Conservation (phyloP, 2,888 invertebrate species). For the Lochmaea capreae region DNA sequence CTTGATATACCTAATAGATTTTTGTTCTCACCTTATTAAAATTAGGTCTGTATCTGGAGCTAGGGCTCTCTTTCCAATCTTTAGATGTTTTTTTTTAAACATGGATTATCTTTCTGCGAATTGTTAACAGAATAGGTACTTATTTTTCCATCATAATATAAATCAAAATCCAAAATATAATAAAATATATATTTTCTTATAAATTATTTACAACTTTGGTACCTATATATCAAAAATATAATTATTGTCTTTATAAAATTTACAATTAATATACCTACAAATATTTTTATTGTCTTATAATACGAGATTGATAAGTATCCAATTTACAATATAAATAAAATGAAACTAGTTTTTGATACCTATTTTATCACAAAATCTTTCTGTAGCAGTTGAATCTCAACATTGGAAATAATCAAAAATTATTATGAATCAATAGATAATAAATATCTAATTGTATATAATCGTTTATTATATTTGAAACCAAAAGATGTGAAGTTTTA, state of each 20-base stretch:
- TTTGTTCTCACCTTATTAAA: too few relatives aligned
- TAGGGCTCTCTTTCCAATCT: too few relatives aligned
- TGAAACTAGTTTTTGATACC: not conserved
- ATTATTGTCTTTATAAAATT: not conserved
- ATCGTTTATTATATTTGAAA: too few relatives aligned
- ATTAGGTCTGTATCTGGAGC: too few relatives aligned
- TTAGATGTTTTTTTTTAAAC: too few relatives aligned
- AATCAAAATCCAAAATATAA: not conserved
- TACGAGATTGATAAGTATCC: not conserved
- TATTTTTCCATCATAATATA: not conserved
- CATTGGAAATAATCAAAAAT: not conserved
- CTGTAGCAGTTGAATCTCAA: not conserved
- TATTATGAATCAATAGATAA: too few relatives aligned
- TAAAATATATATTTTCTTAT: not conserved
- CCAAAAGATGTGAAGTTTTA: too few relatives aligned
- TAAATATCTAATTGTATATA: too few relatives aligned
- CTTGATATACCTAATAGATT: too few relatives aligned
- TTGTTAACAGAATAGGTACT: too few relatives aligned
- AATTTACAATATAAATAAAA: not conserved
- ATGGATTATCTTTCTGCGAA: too few relatives aligned
- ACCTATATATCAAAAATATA: conserved; percentile 2
- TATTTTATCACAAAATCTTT: not conserved
- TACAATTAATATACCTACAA: not conserved
- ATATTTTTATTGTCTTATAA: not conserved
- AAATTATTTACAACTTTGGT: not conserved